Conservation (phyloP, 2,888 invertebrate genomes). For the Liodrosophila aerea region DNA sequence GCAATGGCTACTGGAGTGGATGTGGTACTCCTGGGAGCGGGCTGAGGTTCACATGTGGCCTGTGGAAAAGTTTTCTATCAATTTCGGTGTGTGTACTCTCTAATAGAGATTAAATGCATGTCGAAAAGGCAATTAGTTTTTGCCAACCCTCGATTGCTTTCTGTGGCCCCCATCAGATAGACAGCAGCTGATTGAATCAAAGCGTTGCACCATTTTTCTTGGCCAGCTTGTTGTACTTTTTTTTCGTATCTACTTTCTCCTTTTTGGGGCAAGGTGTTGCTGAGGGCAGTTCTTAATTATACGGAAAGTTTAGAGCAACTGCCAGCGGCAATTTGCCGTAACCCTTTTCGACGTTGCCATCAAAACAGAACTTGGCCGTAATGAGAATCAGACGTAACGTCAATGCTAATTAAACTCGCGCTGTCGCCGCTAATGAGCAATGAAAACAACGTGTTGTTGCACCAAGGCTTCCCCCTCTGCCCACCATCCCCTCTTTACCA, state of each 20-base stretch:
- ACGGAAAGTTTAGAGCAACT: too few species aligned
- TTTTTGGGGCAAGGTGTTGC: constrained; percentile 59
- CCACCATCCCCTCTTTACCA: background rate
- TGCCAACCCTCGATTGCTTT: constrained; percentile 40
- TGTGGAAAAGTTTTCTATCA: constrained; percentile 63
- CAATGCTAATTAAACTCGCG: constrained; percentile 78
- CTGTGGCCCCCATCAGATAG: background rate
- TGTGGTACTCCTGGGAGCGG: constrained; percentile 45
- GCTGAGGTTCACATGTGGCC: constrained; percentile 49
- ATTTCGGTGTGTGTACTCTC: constrained; percentile 46
- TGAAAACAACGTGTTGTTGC: constrained; percentile 81
- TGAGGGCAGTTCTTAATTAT: constrained; percentile 32
- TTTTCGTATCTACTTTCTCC: constrained; percentile 26
- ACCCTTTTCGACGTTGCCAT: constrained; percentile 47
- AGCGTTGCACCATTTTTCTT: constrained; percentile 65
- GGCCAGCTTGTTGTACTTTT: background rate
- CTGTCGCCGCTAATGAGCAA: constrained; percentile 80
- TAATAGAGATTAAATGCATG: constrained; percentile 82
- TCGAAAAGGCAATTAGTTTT: constrained; percentile 81
- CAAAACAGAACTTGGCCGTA: constrained; percentile 20
- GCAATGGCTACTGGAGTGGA: constrained; percentile 11
- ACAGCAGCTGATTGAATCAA: constrained; percentile 65
- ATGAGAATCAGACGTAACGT: constrained; percentile 61
- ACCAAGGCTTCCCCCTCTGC: constrained; percentile 11
- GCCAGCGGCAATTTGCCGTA: constrained; percentile 25